Evolutionary conservation across 2,797 vertebrate species (phyloP), one percentile per base, ranked within the genome.

Genomic region (Etheostoma perlongum): DNA sequence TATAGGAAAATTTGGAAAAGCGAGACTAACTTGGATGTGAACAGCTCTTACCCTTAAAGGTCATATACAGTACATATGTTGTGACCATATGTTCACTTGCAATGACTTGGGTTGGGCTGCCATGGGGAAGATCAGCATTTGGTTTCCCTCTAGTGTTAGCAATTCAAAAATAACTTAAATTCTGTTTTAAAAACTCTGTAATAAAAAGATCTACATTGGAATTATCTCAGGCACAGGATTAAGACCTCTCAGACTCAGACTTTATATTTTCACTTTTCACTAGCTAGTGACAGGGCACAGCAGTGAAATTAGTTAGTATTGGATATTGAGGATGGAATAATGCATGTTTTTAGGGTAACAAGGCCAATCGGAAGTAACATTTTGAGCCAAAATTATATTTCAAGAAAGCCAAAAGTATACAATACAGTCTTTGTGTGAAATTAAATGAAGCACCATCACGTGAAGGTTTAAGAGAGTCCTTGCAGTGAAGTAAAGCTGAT

Each of bases 401-500:
- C 23, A 62, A 42, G n/a, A 72, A 42, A 47, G 55, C 55, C 51
- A 70, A 51, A 65, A 57, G 68, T 68, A 75, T 65, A 78, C 65
- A 80, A 53, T 8, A 27, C 40, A 46, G 57, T 54, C 27, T 78
- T 23, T 1, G 19, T 59, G 54, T 27, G 58, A 59, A 84, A 75
- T 75, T 66, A 76, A 84, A 74, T 73, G 12, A 79, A 75, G 48
- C 52, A 57, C 40, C 44, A 74, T 36, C 33, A 70, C 48, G 57
- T 57, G 33, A 70, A 72, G 44, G 46, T 59, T 70, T 69, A 46
- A 52, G 51, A 49, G 23, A 72, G 44, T 16, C 21, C 54, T 58
- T 48, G 46, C 59, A 67, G 62, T 68, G 52, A 67, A 64, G 49
- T 67, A 67, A 67, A 71, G 18, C 47, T 79, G 15, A 76, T 89